Evolutionary conservation across 1,140 invertebrate species (phyloP), one percentile per base, ranked within the genome.

Genomic region (Xylocopa sonorina): DNA sequence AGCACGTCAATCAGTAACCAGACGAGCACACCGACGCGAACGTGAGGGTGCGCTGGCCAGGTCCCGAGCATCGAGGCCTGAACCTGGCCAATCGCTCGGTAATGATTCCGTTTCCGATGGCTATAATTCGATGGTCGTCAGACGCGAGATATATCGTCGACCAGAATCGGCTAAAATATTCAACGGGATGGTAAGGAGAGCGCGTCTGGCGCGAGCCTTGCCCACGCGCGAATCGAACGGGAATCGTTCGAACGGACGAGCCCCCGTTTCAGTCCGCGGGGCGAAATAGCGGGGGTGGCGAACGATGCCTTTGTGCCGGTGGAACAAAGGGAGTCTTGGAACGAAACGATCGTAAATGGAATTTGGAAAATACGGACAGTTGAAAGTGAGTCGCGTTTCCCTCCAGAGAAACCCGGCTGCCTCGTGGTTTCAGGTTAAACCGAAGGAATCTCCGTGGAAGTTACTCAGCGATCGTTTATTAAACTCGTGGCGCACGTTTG

Each of bases 61-160:
- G n/a, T n/a, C n/a, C n/a, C 24, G 41, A 32, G 14, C 48, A 72
- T 57, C 34, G 16, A 71, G 41, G 34, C 57, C 53, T 38, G 58
- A 29, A 50, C 32, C 46, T n/a, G n/a, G 24, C 41, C 32, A 63
- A 64, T 51, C 34, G 12, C 24, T 18, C 34, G 58, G 48, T 64
- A 74, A 75, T 75, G 67, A 75, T 75, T 75, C 27, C 62, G 50
- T 67, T 62, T 75, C 58, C 38, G 12, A 24, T 32, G 55, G 62
- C 62, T 67, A 67, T 75, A 67, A 75, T 75, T 75, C 32, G 73
- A 38, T 41, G 60, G 46, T 41, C 29, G 50, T 24, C 24, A 10
- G 10, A n/a, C 29, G 27, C 38, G 38, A 21, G 14, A n/a, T 32
- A 41, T 53, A 66, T 34, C 16, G 71, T 16, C 3, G 21, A 9